Conservation (phyloP, 2,113 vertebrate species). For the Anolis sagrei region DNA sequence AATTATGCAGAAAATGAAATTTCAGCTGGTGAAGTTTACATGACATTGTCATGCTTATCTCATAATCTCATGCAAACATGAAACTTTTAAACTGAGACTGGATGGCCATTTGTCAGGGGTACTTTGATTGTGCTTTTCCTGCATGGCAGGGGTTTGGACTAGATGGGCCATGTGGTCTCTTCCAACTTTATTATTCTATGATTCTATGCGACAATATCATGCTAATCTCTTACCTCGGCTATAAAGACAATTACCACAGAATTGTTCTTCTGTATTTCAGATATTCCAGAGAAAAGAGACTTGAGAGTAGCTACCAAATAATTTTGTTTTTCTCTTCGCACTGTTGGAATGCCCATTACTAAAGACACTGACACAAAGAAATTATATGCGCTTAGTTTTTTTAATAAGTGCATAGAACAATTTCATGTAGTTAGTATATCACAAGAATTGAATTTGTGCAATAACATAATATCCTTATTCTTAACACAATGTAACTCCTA, state of each 20-base stretch:
- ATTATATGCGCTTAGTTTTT: neutral
- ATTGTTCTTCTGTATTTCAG: conserved; percentile 74
- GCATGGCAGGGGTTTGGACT: too few relatives aligned
- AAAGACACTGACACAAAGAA: conserved; percentile 80
- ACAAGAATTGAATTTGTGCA: neutral
- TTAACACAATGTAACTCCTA: neutral
- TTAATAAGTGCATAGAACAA: neutral
- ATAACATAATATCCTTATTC: neutral
- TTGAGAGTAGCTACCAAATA: conserved; percentile 85
- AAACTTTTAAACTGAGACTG: too few relatives aligned
- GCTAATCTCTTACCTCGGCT: conserved; percentile 81
- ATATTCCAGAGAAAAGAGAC: conserved; percentile 81
- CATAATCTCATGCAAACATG: too few relatives aligned
- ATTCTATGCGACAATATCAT: too few relatives aligned
- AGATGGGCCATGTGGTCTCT: too few relatives aligned
- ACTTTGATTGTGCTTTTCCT: too few relatives aligned
- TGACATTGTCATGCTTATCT: too few relatives aligned
- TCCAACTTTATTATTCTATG: too few relatives aligned
- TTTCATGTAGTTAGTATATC: neutral
- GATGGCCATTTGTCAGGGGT: too few relatives aligned
- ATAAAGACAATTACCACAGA: conserved; percentile 86
- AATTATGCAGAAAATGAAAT: too few relatives aligned
- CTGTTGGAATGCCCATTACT: conserved; percentile 88
- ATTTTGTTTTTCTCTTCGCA: conserved; percentile 80
- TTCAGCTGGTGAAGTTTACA: too few relatives aligned